Conservation (phyloP, 2,888 invertebrate genomes). For the Galerucella pusilla region DNA sequence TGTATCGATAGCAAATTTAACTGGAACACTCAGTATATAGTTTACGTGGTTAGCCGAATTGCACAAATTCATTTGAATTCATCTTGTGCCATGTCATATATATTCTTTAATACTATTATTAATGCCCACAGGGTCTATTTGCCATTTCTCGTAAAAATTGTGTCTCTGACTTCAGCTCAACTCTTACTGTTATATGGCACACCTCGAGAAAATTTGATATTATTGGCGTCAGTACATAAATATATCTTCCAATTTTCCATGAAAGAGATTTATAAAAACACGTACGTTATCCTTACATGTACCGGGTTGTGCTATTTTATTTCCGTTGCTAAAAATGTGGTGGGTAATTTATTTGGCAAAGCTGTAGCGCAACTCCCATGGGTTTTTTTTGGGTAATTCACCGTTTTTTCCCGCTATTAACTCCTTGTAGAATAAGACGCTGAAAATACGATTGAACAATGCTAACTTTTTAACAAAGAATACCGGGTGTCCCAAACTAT, state of each 20-base stretch:
- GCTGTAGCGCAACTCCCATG: too few relatives aligned
- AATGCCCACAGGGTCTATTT: background rate
- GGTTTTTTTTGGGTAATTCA: background rate
- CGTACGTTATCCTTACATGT: slow-evolving; percentile 12
- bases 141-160: background rate
- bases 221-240: slow-evolving; percentile 14
- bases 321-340: background rate
- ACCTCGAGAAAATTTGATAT: slow-evolving; percentile 25
- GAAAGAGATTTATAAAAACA: slow-evolving; percentile 24
- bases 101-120: background rate
- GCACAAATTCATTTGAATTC: too few relatives aligned
- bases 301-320: background rate
- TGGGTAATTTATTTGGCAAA: background rate
- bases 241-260: slow-evolving; percentile 22
- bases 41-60: too few relatives aligned
- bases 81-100: background rate
- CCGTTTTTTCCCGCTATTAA: background rate
- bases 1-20: too few relatives aligned
- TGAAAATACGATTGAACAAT: too few relatives aligned
- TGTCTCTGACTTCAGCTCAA: background rate
- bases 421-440: too few relatives aligned
- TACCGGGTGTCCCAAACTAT: too few relatives aligned
- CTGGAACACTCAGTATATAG: too few relatives aligned
- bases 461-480: too few relatives aligned
- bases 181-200: background rate